Conservation (phyloP, 2,888 invertebrate genomes). For the Pocota personata region DNA sequence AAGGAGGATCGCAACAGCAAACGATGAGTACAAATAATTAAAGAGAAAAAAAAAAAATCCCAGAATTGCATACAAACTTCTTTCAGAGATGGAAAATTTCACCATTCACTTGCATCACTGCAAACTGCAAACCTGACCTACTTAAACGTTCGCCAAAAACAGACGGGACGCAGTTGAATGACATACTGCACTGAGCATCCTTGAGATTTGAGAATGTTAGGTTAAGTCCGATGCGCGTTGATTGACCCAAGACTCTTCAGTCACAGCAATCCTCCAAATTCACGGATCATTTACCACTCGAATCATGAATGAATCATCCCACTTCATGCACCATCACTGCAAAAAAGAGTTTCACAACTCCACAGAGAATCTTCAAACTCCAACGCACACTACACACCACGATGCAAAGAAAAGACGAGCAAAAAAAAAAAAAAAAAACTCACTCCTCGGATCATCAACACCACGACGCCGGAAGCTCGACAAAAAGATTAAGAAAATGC, state of each 20-base stretch:
- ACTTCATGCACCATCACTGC: not conserved
- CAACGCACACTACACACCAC: conserved; percentile 39
- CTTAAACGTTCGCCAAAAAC: conserved; percentile 12
- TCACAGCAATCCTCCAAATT: not conserved
- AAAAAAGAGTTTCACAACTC: conserved; percentile 24
- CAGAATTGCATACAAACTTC: not conserved
- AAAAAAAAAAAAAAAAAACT: not conserved
- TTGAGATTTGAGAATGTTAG: conserved; percentile 30
- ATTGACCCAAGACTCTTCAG: conserved; percentile 11
- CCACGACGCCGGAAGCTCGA: conserved; percentile 31
- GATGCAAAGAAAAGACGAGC: conserved; percentile 1
- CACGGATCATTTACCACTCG: not conserved
- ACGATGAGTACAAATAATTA: not conserved
- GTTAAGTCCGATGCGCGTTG: conserved; percentile 39
- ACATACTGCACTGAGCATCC: conserved; percentile 27
- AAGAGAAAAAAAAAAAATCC: not conserved
- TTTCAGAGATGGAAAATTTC: not conserved
- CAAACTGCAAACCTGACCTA: conserved; percentile 52
- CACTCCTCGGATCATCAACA: conserved; percentile 17
- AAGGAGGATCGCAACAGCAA: not conserved
- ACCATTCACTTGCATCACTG: conserved; percentile 19
- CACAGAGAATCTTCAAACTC: conserved; percentile 15
- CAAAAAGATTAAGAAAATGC: conserved; percentile 1
- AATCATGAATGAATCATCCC: conserved; percentile 38
- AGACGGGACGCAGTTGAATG: conserved; percentile 52